phyloP scores from a whole-genome alignment of 2,113 vertebrate species.

The Galbula dea region DNA sequence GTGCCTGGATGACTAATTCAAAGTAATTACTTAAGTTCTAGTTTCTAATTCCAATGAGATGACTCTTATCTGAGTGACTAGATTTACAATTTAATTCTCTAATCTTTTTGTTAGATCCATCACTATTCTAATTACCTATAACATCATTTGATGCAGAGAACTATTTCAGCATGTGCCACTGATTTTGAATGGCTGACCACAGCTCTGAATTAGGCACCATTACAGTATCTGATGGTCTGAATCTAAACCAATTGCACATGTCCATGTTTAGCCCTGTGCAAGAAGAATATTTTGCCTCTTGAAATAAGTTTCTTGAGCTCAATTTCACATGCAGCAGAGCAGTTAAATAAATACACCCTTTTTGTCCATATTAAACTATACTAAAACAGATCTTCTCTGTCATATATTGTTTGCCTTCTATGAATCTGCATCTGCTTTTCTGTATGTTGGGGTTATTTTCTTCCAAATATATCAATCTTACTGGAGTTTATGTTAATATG shows the following conservation, averaged over 20 bases:
- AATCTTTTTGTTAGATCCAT: neutral
- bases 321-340: neutral
- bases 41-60: neutral
- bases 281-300: neutral
- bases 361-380: neutral
- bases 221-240: neutral
- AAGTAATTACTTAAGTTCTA: neutral
- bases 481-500: neutral
- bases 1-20: neutral
- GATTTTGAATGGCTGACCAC: neutral
- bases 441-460: neutral
- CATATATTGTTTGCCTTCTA: neutral
- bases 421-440: neutral
- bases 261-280: neutral
- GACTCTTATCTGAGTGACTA: neutral
- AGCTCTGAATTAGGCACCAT: neutral
- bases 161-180: neutral
- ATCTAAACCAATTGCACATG: neutral
- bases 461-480: neutral
- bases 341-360: neutral
- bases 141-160: neutral
- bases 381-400: neutral
- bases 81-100: neutral
- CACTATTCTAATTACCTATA: neutral
- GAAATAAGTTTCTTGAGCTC: neutral